Conservation (phyloP, 2,113 vertebrate genomes). For the Poecile atricapillus region DNA sequence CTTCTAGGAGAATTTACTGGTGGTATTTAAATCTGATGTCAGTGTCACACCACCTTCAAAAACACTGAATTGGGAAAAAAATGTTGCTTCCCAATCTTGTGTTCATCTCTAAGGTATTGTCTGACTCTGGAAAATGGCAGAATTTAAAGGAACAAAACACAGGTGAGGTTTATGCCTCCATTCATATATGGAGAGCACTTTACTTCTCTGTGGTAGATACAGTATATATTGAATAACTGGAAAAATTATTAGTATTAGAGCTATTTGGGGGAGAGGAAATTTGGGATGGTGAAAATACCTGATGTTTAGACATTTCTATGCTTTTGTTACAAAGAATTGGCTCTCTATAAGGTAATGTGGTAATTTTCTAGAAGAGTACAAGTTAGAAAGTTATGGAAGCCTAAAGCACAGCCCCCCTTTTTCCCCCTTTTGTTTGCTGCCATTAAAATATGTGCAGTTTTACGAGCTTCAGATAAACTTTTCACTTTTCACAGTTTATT, state of each 20-base stretch:
- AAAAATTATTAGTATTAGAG: background rate
- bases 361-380: background rate
- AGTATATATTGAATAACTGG: background rate
- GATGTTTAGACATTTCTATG: background rate
- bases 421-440: background rate
- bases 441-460: background rate
- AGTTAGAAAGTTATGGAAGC: background rate
- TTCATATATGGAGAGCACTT: background rate
- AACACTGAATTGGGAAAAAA: background rate
- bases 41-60: background rate
- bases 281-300: background rate
- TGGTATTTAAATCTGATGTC: background rate
- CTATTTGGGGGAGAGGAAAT: background rate
- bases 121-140: background rate
- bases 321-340: background rate
- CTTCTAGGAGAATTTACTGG: background rate
- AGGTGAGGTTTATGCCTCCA: background rate
- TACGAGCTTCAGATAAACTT: background rate
- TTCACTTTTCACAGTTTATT: background rate
- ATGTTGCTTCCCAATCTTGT: background rate
- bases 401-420: background rate
- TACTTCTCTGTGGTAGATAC: background rate
- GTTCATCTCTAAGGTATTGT: background rate
- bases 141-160: background rate
- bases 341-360: background rate